phyloP scores from a whole-genome alignment of 1,140 invertebrate genomes.

The Heliconius congener region DNA sequence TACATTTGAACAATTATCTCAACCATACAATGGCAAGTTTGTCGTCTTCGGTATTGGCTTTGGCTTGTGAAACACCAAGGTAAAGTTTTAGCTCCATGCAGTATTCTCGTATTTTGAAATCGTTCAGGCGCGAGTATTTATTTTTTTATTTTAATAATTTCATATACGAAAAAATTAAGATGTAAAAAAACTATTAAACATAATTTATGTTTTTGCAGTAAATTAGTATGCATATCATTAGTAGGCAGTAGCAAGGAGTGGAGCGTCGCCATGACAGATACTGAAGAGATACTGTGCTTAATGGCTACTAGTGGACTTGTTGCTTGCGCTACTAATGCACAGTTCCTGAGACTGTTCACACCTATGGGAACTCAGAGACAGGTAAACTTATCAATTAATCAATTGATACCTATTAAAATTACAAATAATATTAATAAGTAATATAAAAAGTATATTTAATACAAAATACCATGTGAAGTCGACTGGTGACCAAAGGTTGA shows the following conservation, averaged over 20 bases:
- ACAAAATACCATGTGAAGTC: too few relatives aligned
- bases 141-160: too few relatives aligned
- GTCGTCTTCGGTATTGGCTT: slow-evolving; percentile 88
- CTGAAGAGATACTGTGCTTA: slow-evolving; percentile 89
- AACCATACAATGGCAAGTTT: slow-evolving; percentile 91
- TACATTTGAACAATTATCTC: slow-evolving; percentile 93
- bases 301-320: slow-evolving; percentile 88
- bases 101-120: too few relatives aligned
- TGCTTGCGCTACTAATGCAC: slow-evolving; percentile 88
- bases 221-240: slow-evolving; percentile 89
- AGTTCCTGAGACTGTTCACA: slow-evolving; percentile 91
- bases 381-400: slow-evolving; percentile 47
- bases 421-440: too few relatives aligned
- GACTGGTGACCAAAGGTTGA: too few relatives aligned
- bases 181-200: not conserved
- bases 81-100: slow-evolving; percentile 34
- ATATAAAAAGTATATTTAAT: too few relatives aligned
- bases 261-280: slow-evolving; percentile 87
- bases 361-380: slow-evolving; percentile 93
- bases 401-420: too few relatives aligned
- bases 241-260: slow-evolving; percentile 94
- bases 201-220: slow-evolving; percentile 76
- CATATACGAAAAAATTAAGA: not conserved
- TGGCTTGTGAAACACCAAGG: slow-evolving; percentile 87
- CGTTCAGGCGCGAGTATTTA: too few relatives aligned